Conservation (phyloP, 2,113 vertebrate species). For the Ptilorrhoa leucosticta region DNA sequence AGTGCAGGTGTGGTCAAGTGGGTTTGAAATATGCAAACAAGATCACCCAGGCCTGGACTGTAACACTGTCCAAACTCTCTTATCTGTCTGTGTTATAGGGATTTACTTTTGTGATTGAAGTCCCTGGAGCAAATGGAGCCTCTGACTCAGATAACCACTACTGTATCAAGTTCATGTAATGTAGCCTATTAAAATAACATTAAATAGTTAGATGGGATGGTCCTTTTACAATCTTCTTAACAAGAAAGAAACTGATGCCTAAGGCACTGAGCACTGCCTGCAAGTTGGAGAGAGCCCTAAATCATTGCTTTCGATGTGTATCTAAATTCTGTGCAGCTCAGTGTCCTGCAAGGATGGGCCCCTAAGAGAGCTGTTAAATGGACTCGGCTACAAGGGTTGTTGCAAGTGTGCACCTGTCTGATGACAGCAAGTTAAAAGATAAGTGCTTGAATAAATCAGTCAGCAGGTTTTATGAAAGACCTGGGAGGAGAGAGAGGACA, state of each 20-base stretch:
- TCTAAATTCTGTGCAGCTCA: neutral
- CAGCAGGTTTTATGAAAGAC: slow-evolving; percentile 67
- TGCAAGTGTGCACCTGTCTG: slow-evolving; percentile 47
- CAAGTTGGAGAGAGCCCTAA: neutral
- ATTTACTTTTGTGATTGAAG: neutral
- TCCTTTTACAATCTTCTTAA: slow-evolving; percentile 2
- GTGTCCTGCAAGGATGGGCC: neutral
- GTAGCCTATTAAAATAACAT: slow-evolving; percentile 26
- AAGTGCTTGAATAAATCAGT: slow-evolving; percentile 61
- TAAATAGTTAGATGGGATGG: slow-evolving; percentile 12
- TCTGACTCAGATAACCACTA: neutral
- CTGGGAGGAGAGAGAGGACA: slow-evolving; percentile 46
- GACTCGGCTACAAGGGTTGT: neutral
- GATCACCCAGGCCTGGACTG: neutral
- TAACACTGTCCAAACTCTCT: neutral
- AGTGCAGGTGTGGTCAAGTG: neutral
- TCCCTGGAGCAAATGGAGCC: neutral
- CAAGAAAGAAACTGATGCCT: neutral
- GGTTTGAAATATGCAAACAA: neutral
- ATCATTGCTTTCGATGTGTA: neutral
- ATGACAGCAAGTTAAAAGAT: slow-evolving; percentile 42
- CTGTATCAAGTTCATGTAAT: neutral
- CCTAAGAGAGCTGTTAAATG: slow-evolving; percentile 30
- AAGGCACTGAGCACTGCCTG: neutral
- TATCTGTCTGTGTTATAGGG: neutral